phyloP scores from a whole-genome alignment of 2,888 invertebrate genomes.

The Malthinus seriepunctatus region DNA sequence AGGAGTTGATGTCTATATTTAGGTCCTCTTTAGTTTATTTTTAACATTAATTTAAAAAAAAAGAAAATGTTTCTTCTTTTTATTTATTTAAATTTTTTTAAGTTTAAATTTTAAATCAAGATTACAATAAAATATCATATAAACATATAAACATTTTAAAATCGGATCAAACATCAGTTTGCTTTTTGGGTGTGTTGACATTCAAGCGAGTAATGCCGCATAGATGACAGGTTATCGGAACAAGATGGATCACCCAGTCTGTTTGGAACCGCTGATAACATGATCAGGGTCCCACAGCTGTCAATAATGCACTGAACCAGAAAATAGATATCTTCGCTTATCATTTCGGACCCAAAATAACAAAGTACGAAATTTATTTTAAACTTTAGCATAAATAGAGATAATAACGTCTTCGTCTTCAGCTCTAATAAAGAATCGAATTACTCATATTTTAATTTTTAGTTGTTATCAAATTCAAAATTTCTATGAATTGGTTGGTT shows the following conservation, averaged over 20 bases:
- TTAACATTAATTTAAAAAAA: neutral
- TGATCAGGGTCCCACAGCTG: conserved; percentile 22
- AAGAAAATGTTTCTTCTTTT: neutral
- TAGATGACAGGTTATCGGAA: conserved; percentile 34
- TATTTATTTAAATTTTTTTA: neutral
- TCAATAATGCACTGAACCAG: conserved; percentile 24
- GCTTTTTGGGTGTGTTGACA: conserved; percentile 33
- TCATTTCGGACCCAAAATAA: conserved; percentile 19
- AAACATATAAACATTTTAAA: conserved; percentile 5
- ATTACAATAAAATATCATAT: conserved; percentile 1
- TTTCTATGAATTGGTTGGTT: too few species aligned
- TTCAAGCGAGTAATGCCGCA: conserved; percentile 29
- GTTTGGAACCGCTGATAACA: conserved; percentile 21
- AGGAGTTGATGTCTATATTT: neutral
- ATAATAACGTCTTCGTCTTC: too few species aligned
- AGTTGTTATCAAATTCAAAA: too few species aligned
- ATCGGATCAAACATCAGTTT: conserved; percentile 25
- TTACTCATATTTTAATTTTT: too few species aligned
- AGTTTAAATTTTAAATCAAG: conserved; percentile 1
- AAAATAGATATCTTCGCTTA: conserved; percentile 19
- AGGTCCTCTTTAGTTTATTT: neutral
- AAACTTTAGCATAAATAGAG: neutral
- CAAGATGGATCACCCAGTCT: conserved; percentile 32
- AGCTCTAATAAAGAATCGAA: too few species aligned
- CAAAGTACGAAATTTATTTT: conserved; percentile 8